phyloP scores from a whole-genome alignment of 2,888 invertebrate species.

The Leucoma salicis region DNA sequence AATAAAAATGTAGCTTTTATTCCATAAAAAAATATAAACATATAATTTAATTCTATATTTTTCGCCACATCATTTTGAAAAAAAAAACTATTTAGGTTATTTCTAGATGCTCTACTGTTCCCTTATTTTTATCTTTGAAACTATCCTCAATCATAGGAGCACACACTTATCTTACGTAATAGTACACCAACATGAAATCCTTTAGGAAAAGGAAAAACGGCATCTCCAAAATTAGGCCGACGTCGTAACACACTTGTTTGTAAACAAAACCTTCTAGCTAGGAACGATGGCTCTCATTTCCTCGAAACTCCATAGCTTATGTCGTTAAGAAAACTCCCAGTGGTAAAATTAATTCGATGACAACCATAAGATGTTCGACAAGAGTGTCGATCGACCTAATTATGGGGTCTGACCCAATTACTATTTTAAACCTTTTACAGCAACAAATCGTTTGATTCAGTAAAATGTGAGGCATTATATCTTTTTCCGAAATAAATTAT shows the following conservation, averaged over 20 bases:
- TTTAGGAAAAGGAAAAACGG: slow-evolving; percentile 12
- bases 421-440: slow-evolving; percentile 53
- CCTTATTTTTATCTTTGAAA: neutral
- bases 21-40: too few relatives aligned
- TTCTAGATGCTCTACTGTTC: too few relatives aligned
- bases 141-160: neutral
- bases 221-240: slow-evolving; percentile 3
- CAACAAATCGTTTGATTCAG: slow-evolving; percentile 50
- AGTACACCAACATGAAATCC: slow-evolving; percentile 1
- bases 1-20: too few relatives aligned
- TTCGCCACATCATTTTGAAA: too few relatives aligned
- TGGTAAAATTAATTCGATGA: slow-evolving; percentile 62
- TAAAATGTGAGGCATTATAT: slow-evolving; percentile 43
- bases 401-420: slow-evolving; percentile 71
- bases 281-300: slow-evolving; percentile 32
- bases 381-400: slow-evolving; percentile 46
- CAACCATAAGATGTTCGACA: slow-evolving; percentile 59
- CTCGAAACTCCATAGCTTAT: slow-evolving; percentile 40
- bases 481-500: too few relatives aligned
- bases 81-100: too few relatives aligned
- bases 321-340: slow-evolving; percentile 63
- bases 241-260: slow-evolving; percentile 15
- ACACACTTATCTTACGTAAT: neutral
- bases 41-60: too few relatives aligned
- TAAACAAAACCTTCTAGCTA: slow-evolving; percentile 34